Conservation (phyloP, 1,140 invertebrate genomes). For the Drosophila sechellia region DNA sequence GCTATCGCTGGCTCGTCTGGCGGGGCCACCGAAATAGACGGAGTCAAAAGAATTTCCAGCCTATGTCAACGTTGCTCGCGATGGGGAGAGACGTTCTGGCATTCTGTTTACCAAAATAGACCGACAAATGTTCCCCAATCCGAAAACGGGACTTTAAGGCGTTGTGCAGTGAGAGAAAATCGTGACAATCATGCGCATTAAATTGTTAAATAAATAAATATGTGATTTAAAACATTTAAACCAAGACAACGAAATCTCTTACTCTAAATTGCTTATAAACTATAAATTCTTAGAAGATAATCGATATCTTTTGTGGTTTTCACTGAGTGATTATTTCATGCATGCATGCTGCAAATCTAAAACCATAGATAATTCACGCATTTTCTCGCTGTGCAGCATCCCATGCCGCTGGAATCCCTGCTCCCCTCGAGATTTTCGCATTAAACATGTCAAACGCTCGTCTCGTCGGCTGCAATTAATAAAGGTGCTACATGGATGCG, state of each 20-base stretch:
- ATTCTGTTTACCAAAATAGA: conserved; percentile 58
- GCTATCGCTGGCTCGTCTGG: conserved; percentile 40
- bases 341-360: too few species aligned
- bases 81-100: conserved; percentile 40
- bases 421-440: conserved; percentile 58
- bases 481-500: conserved; percentile 73
- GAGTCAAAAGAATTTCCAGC: conserved; percentile 70
- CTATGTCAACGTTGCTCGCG: conserved; percentile 65
- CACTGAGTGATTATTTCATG: too few species aligned
- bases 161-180: conserved; percentile 11
- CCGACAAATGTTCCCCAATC: conserved; percentile 22
- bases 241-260: too few species aligned
- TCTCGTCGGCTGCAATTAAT: conserved; percentile 81
- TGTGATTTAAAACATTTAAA: too few species aligned
- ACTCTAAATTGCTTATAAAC: too few species aligned
- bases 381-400: conserved; percentile 10
- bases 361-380: too few species aligned
- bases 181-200: too few species aligned
- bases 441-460: conserved; percentile 81
- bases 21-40: conserved; percentile 52
- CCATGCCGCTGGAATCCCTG: not conserved
- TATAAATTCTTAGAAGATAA: not conserved
- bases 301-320: too few species aligned
- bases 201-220: not conserved
- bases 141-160: conserved; percentile 21